phyloP scores from a whole-genome alignment of 2,797 vertebrate genomes.

The Xenentodon cancila region DNA sequence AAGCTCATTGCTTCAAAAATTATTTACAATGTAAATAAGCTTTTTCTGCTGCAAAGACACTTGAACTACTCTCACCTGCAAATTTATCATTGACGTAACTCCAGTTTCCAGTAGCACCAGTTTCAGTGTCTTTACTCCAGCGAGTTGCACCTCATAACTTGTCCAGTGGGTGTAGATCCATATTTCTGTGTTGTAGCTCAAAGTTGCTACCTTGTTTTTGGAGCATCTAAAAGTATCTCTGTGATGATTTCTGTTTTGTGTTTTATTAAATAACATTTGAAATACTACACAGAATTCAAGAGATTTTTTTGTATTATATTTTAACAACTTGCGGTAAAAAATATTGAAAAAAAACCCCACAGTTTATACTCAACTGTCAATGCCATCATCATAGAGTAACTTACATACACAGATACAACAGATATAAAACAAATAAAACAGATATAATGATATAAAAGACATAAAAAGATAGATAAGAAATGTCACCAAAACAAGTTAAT shows the following conservation, averaged over 20 bases:
- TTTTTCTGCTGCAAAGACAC: constrained; percentile 43
- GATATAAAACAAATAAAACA: constrained; percentile 10
- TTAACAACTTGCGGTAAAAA: background rate
- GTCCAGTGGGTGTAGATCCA: background rate
- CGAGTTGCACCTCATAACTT: background rate
- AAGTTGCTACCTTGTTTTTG: constrained; percentile 35
- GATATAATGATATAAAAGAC: constrained; percentile 12
- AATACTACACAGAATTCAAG: constrained; percentile 7
- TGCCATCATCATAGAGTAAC: constrained; percentile 16
- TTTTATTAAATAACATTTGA: constrained; percentile 61
- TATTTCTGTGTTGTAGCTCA: background rate
- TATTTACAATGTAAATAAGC: constrained; percentile 65
- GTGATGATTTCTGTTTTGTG: constrained; percentile 36
- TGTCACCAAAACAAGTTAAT: constrained; percentile 13
- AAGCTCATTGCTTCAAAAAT: constrained; percentile 35
- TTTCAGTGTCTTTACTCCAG: background rate
- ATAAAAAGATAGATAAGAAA: constrained; percentile 33
- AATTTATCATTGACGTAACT: background rate
- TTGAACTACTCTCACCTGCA: background rate
- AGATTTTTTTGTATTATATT: constrained; percentile 6
- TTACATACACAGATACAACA: no score
- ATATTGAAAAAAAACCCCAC: constrained; percentile 2
- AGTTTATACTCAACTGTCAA: constrained; percentile 8
- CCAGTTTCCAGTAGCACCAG: no score
- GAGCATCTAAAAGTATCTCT: constrained; percentile 23